phyloP scores from a whole-genome alignment of 2,888 invertebrate genomes.

The Pemphredon lugubris region DNA sequence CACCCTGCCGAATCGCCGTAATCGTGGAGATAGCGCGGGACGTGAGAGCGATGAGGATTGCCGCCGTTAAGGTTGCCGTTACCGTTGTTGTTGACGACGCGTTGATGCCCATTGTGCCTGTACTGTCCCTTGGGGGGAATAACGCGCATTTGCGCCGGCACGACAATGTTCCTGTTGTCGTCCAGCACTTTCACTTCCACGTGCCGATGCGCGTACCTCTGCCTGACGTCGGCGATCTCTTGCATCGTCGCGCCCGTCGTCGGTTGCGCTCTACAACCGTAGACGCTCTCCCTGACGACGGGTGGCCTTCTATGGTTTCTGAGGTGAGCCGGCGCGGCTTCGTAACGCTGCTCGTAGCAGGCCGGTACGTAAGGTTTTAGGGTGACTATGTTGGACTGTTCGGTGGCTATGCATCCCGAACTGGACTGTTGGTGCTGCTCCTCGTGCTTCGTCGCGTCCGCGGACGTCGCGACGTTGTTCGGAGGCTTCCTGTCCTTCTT shows the following conservation, averaged over 20 bases:
- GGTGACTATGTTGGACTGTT: constrained; percentile 74
- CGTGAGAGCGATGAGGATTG: no score
- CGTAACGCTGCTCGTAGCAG: constrained; percentile 74
- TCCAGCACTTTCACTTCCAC: constrained; percentile 83
- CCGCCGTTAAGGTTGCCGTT: no score
- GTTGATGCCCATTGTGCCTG: constrained; percentile 55
- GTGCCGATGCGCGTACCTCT: constrained; percentile 78
- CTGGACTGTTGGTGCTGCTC: constrained; percentile 53
- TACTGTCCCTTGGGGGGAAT: constrained; percentile 50
- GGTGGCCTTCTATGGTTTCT: constrained; percentile 71
- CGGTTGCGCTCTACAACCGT: constrained; percentile 57
- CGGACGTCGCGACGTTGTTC: constrained; percentile 42
- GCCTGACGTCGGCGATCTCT: constrained; percentile 79
- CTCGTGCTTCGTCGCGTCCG: constrained; percentile 64
- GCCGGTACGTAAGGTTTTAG: constrained; percentile 81
- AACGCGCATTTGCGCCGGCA: constrained; percentile 60
- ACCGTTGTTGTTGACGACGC: constrained; percentile 53
- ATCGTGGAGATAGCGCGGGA: constrained; percentile 59
- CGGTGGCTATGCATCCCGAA: constrained; percentile 39
- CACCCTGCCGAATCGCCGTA: constrained; percentile 60
- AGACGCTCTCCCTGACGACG: constrained; percentile 68
- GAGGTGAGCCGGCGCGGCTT: constrained; percentile 63
- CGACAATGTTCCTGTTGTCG: constrained; percentile 77
- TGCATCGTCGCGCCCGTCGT: constrained; percentile 73
- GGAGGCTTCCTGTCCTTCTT: constrained; percentile 93